Conservation (phyloP, 2,888 invertebrate species). For the Kryphioiulus occultus region DNA sequence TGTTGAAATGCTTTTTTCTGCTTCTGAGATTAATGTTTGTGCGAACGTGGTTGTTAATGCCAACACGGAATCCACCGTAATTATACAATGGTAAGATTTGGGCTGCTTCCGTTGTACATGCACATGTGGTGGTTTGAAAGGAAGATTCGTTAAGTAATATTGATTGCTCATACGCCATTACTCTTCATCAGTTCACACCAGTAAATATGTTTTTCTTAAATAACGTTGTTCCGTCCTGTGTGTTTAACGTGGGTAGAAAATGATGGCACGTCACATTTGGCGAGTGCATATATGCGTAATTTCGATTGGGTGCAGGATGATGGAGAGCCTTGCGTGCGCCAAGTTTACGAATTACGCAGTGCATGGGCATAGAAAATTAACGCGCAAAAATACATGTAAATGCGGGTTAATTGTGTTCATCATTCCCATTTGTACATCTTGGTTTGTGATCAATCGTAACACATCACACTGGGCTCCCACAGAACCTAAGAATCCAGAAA, state of each 20-base stretch:
- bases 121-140: neutral
- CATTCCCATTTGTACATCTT: too few relatives aligned
- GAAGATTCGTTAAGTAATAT: neutral
- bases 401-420: too few relatives aligned
- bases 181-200: neutral
- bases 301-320: neutral
- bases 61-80: neutral
- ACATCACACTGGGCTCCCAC: too few relatives aligned
- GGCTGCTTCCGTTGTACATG: neutral
- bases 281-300: neutral
- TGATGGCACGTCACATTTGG: neutral
- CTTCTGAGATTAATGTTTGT: neutral
- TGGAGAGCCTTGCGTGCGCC: too few relatives aligned
- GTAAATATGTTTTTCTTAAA: conserved; percentile 9
- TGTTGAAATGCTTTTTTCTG: neutral
- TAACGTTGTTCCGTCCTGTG: neutral
- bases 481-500: too few relatives aligned
- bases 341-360: too few relatives aligned
- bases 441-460: too few relatives aligned
- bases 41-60: neutral
- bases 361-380: too few relatives aligned
- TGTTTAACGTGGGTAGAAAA: neutral
- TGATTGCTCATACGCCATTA: neutral
- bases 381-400: too few relatives aligned
- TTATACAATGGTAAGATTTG: neutral